Conservation (phyloP, 2,113 vertebrate species). For the Xiphias gladius region DNA sequence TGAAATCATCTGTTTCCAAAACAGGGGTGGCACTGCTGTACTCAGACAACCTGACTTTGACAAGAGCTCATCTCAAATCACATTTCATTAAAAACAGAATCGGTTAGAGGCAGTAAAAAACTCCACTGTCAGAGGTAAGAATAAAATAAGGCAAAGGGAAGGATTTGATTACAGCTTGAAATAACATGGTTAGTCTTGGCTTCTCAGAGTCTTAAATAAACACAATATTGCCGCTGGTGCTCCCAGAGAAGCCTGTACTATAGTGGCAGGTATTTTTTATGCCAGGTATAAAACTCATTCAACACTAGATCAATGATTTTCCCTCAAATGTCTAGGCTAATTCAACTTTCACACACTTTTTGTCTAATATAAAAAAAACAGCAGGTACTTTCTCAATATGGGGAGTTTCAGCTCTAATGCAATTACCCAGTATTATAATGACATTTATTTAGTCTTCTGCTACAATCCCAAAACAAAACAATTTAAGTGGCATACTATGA, state of each 20-base stretch:
- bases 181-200: constrained; percentile 21
- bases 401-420: not conserved
- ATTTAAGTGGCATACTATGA: not conserved
- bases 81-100: constrained; percentile 8
- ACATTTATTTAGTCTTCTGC: not conserved
- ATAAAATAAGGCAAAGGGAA: not conserved
- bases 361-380: not conserved
- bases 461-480: not conserved
- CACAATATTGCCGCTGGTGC: not conserved
- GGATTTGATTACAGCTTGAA: constrained; percentile 14
- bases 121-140: not conserved
- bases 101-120: not conserved
- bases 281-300: not conserved
- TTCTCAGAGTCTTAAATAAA: constrained; percentile 5
- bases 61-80: not conserved
- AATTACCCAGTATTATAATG: not conserved
- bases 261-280: not conserved
- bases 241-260: not conserved
- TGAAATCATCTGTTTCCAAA: constrained; percentile 40
- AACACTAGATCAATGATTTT: not conserved
- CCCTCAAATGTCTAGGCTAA: not conserved
- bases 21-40: constrained; percentile 15
- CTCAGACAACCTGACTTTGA: constrained; percentile 7
- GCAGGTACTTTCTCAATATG: not conserved
- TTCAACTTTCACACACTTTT: not conserved